Conservation (phyloP, 2,113 vertebrate species). For the Blennius ocellaris region DNA sequence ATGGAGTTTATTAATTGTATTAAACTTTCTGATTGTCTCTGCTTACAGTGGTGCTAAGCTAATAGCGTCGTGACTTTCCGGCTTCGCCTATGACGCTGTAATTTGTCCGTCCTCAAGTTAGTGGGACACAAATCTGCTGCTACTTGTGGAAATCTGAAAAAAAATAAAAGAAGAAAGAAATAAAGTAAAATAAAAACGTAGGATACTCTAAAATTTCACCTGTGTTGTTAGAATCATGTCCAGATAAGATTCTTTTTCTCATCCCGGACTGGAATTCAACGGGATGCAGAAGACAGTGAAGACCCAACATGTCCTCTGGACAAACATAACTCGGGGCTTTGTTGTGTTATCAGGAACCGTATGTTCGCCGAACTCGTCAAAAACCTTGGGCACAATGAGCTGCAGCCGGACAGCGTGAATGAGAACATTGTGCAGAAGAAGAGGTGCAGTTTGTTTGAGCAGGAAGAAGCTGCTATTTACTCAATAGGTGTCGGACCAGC, state of each 20-base stretch:
- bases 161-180: too few relatives aligned
- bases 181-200: too few relatives aligned
- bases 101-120: too few relatives aligned
- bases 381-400: conserved; percentile 6
- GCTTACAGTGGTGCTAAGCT: not conserved
- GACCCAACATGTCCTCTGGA: not conserved
- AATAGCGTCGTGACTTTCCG: not conserved
- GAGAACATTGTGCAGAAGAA: conserved; percentile 48
- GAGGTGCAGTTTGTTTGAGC: conserved; percentile 53
- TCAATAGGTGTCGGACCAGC: conserved; percentile 70
- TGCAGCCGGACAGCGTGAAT: conserved; percentile 38
- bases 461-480: conserved; percentile 63
- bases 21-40: not conserved
- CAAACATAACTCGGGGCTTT: not conserved
- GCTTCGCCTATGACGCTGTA: too few relatives aligned
- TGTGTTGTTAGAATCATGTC: too few relatives aligned
- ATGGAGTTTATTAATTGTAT: not conserved
- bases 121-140: too few relatives aligned
- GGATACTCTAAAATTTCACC: too few relatives aligned
- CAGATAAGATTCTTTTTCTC: too few relatives aligned
- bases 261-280: too few relatives aligned
- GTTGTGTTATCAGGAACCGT: conserved; percentile 12
- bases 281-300: too few relatives aligned
- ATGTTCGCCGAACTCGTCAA: not conserved
- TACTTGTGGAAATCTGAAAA: too few relatives aligned